Evolutionary conservation across 2,113 vertebrate species (phyloP), one percentile per base, ranked within the genome.

Genomic region (Sardina pilchardus): DNA sequence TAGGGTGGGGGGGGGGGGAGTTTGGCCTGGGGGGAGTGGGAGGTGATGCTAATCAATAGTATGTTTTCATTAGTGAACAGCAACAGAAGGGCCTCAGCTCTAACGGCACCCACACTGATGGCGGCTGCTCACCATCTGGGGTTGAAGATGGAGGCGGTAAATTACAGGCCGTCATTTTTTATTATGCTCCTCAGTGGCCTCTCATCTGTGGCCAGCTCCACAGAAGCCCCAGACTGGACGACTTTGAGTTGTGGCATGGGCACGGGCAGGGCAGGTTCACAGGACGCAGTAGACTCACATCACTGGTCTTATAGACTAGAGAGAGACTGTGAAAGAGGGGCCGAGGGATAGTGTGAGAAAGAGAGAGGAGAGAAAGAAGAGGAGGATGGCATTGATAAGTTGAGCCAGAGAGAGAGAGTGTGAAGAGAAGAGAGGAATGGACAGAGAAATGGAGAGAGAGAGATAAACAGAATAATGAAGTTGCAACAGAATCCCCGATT

Each of bases 21-120:
- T 86, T 86, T 67, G 1, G 63, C 63, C 90, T 48, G 34, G 67
- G 81, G 83, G 85, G 82, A 82, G 90, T 86, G 87, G 87, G 90
- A 39, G 87, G 81, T 45, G 88, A 89, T 87, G 86, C 85, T 92
- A 89, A 94, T 95, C 94, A 94, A 95, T 95, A 94, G 91, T 90
- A 87, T 89, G 88, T 89, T 94, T 93, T 92, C 90, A 92, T 94
- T 93, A 94, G 86, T 87, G 86, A 87, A 85, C 84, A 90, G 84
- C 84, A 87, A 82, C 85, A 56, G 82, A 80, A 84, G 87, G 84
- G 67, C 84, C 82, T 86, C 45, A 63, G 85, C 71, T 24, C 56
- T 82, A 85, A 82, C 81, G 83, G 81, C 85, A 21, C 56, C 82
- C 88, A 21, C 81, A 81, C 44, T 82, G 86, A 88, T n/a, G 21